Conservation (phyloP, 2,888 invertebrate genomes). For the Andrena haemorrhoa region DNA sequence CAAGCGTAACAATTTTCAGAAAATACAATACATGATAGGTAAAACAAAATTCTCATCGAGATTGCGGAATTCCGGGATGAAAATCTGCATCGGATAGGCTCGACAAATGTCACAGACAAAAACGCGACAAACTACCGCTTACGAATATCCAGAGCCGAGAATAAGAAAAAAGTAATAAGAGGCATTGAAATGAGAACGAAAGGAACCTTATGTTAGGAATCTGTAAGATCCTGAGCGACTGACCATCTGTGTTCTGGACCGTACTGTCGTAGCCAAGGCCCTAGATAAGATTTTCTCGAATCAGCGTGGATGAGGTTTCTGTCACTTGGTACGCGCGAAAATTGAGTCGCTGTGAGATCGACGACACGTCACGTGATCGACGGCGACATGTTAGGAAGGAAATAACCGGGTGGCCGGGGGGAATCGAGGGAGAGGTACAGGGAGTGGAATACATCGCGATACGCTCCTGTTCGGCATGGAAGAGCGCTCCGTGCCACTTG, state of each 20-base stretch:
- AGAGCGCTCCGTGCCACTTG: constrained; percentile 79
- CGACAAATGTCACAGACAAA: neutral
- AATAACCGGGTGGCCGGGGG: constrained; percentile 21
- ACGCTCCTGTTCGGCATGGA: constrained; percentile 68
- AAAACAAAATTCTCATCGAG: neutral
- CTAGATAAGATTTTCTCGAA: neutral
- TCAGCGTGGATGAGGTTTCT: neutral
- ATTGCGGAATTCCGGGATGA: too few species aligned
- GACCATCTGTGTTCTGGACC: neutral
- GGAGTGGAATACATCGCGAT: constrained; percentile 20
- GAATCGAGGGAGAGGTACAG: neutral
- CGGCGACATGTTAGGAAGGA: constrained; percentile 50
- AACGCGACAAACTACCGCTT: neutral
- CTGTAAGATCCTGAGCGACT: neutral
- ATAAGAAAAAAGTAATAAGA: neutral
- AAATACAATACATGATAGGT: neutral
- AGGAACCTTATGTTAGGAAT: neutral
- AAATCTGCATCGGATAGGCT: neutral
- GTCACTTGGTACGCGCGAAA: constrained; percentile 39
- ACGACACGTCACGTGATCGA: constrained; percentile 57
- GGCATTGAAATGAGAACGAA: neutral
- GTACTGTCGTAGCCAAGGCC: neutral
- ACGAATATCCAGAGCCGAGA: neutral
- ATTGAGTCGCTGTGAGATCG: constrained; percentile 33
- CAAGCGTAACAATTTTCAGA: constrained; percentile 7